phyloP scores from a whole-genome alignment of 2,888 invertebrate species.

The Agapostemon virescens region DNA sequence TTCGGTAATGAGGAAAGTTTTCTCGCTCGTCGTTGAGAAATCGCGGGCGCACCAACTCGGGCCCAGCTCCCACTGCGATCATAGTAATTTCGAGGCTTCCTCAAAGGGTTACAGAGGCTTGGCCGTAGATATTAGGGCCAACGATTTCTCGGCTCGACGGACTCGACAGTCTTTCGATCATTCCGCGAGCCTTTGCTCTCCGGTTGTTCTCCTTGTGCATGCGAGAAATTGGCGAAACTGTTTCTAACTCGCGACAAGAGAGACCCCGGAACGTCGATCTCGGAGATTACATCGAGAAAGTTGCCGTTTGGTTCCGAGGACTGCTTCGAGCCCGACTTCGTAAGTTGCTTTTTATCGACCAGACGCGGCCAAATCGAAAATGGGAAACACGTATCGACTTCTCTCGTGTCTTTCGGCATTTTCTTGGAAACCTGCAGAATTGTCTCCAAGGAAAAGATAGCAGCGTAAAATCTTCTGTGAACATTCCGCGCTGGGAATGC shows the following conservation, averaged over 20 bases:
- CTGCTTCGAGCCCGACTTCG: neutral
- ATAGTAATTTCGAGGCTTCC: constrained; percentile 6
- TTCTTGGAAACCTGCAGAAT: neutral
- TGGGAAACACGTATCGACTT: neutral
- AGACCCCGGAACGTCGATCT: neutral
- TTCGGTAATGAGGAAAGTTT: constrained; percentile 64
- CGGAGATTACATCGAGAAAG: constrained; percentile 2
- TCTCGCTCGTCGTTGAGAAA: constrained; percentile 39
- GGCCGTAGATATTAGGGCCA: neutral
- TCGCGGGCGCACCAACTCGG: constrained; percentile 19
- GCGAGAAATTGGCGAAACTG: neutral
- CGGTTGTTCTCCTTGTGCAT: neutral
- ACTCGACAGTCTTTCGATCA: neutral
- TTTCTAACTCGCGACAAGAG: neutral
- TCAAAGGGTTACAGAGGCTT: neutral
- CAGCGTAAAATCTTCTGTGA: neutral
- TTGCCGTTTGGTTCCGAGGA: neutral
- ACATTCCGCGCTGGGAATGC: neutral
- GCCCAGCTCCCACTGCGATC: neutral
- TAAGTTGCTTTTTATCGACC: neutral
- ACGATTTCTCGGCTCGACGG: neutral
- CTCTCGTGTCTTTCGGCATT: neutral
- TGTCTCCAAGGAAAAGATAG: neutral
- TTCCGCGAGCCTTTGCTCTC: neutral
- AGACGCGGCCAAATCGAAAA: neutral